A percentile compares a stretch with the other conserved stretches of the same genome.
Evolutionary conservation across 2,888 invertebrate genomes (phyloP).

Genomic region (Drosophila formosana): DNA sequence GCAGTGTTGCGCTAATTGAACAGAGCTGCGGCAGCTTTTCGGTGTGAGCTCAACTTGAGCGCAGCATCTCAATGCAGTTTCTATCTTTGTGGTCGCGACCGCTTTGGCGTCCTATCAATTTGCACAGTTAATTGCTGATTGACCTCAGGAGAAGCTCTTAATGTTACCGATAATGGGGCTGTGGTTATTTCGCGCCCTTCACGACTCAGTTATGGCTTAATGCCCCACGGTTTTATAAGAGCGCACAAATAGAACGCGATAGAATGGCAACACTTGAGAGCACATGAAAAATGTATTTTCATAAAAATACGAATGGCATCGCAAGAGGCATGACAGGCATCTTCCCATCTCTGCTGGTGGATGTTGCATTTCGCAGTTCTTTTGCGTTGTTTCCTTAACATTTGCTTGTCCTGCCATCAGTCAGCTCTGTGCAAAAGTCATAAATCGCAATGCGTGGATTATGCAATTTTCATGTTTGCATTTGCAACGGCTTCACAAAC

Average conservation of each 20-base stretch:
- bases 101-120: slow-evolving; percentile 66
- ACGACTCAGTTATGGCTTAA: not conserved
- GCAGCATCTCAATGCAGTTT: slow-evolving; percentile 18
- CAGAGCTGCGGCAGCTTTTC: slow-evolving; percentile 44
- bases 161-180: slow-evolving; percentile 55
- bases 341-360: slow-evolving; percentile 15
- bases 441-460: slow-evolving; percentile 82
- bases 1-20: slow-evolving; percentile 72
- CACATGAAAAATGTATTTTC: slow-evolving; percentile 68
- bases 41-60: not conserved
- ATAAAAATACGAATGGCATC: slow-evolving; percentile 53
- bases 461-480: slow-evolving; percentile 81
- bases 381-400: slow-evolving; percentile 70
- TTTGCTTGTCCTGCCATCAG: slow-evolving; percentile 76
- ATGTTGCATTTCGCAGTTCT: slow-evolving; percentile 63
- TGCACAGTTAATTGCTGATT: slow-evolving; percentile 79
- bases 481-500: slow-evolving; percentile 52
- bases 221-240: not conserved
- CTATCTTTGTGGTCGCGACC: slow-evolving; percentile 34
- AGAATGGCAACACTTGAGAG: slow-evolving; percentile 21
- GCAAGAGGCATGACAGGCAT: slow-evolving; percentile 61
- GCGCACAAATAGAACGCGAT: too few relatives aligned
- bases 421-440: slow-evolving; percentile 75
- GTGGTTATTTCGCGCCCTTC: slow-evolving; percentile 31
- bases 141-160: slow-evolving; percentile 68